phyloP scores from a whole-genome alignment of 2,797 vertebrate genomes.

The Lepus oiostolus region DNA sequence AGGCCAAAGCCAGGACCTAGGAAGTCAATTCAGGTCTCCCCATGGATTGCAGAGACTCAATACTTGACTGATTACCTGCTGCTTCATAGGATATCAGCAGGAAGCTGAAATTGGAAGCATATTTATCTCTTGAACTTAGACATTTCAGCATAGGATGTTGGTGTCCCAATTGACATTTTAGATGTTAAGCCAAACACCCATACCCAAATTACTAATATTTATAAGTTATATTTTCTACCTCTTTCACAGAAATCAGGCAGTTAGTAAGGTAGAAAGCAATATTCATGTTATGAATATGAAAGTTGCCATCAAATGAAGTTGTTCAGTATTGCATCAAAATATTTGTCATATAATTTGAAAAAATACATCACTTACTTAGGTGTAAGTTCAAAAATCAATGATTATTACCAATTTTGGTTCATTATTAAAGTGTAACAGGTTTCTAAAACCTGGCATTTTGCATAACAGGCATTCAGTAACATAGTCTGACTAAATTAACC shows the following conservation, averaged over 20 bases:
- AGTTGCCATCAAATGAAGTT: background rate
- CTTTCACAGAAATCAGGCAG: background rate
- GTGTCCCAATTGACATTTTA: no score
- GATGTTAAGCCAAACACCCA: no score
- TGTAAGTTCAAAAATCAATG: background rate
- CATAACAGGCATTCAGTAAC: background rate
- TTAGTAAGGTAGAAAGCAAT: background rate
- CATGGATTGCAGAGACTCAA: no score
- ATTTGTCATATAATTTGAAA: background rate
- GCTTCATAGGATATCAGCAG: no score
- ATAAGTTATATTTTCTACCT: constrained; percentile 10
- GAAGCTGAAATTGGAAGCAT: no score
- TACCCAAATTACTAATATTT: background rate
- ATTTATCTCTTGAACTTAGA: no score
- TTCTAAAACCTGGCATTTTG: background rate
- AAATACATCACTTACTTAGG: background rate
- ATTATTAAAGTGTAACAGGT: background rate
- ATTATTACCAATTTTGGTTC: background rate
- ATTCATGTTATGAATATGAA: background rate
- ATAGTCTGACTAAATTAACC: background rate
- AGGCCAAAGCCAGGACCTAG: no score
- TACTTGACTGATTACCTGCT: no score
- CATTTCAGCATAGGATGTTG: no score
- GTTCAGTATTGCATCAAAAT: background rate
- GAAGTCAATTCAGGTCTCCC: no score